A percentile compares a stretch with the other conserved stretches of the same genome.
Conservation (phyloP, 2,113 vertebrate species). For the Eolophus roseicapilla region DNA sequence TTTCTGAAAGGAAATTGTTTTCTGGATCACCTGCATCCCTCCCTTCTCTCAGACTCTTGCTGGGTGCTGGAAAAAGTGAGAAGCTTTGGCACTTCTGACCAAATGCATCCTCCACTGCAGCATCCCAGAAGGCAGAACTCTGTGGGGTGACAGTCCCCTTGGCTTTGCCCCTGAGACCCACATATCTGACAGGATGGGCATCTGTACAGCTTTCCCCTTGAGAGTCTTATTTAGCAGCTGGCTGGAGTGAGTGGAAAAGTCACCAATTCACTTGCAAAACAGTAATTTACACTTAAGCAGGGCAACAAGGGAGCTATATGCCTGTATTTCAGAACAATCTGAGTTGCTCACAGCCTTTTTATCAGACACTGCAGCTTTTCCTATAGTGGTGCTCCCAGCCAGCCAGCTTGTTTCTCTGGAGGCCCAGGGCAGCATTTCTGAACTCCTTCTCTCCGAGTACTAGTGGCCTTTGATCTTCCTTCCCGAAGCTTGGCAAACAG, state of each 20-base stretch:
- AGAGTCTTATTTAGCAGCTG: not conserved
- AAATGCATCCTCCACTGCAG: not conserved
- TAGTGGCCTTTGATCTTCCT: not conserved
- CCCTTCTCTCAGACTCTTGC: not conserved
- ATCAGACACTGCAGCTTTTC: not conserved
- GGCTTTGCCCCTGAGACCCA: rapidly evolving
- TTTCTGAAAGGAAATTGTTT: not conserved
- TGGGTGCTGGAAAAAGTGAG: not conserved
- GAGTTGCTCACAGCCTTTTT: not conserved
- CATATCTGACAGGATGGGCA: not conserved
- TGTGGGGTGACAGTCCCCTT: not conserved
- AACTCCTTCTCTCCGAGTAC: not conserved
- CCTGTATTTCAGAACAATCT: not conserved
- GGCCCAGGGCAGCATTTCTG: not conserved
- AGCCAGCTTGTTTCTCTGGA: not conserved
- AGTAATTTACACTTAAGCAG: not conserved
- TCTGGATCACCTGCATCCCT: not conserved
- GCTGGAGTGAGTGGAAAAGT: not conserved
- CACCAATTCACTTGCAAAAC: not conserved
- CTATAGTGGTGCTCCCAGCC: not conserved
- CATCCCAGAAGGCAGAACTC: not conserved
- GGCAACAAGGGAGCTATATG: not conserved
- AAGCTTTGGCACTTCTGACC: not conserved
- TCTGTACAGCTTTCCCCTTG: not conserved
- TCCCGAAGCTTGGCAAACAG: not conserved